phyloP scores from a whole-genome alignment of 2,113 vertebrate species.

The Oophaga pumilio region DNA sequence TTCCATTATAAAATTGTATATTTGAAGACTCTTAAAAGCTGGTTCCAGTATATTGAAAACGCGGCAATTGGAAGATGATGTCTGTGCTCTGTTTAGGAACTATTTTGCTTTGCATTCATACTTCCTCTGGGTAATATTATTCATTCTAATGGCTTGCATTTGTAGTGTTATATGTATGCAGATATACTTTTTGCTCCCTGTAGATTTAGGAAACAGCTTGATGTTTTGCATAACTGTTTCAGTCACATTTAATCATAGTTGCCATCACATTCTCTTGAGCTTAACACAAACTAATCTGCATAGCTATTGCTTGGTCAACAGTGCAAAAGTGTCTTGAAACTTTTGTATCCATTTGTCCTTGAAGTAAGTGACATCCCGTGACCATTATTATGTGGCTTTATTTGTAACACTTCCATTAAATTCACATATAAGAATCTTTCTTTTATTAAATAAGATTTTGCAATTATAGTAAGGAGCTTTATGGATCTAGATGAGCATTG shows the following conservation, averaged over 20 bases:
- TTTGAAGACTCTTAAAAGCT: constrained; percentile 23
- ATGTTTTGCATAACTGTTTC: constrained; percentile 68
- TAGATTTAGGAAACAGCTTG: constrained; percentile 61
- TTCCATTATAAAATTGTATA: constrained; percentile 5
- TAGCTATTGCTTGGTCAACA: constrained; percentile 64
- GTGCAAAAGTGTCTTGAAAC: constrained; percentile 52
- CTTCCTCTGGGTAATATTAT: constrained; percentile 63
- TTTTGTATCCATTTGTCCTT: constrained; percentile 39
- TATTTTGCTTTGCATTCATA: constrained; percentile 64
- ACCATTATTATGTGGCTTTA: constrained; percentile 16
- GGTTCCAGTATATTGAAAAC: constrained; percentile 39
- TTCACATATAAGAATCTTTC: neutral
- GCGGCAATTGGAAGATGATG: constrained; percentile 47
- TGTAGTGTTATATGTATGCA: constrained; percentile 61
- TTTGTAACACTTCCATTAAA: neutral
- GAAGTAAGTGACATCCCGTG: constrained; percentile 10
- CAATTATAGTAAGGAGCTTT: neutral
- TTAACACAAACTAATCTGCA: constrained; percentile 65
- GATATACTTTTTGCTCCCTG: constrained; percentile 62
- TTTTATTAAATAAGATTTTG: neutral
- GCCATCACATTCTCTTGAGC: constrained; percentile 67
- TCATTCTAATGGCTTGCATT: constrained; percentile 57
- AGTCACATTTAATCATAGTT: constrained; percentile 66
- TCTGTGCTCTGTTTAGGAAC: constrained; percentile 56
- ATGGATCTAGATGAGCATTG: neutral